Conservation (phyloP, 2,888 invertebrate species). For the Standfussiana lucernea region DNA sequence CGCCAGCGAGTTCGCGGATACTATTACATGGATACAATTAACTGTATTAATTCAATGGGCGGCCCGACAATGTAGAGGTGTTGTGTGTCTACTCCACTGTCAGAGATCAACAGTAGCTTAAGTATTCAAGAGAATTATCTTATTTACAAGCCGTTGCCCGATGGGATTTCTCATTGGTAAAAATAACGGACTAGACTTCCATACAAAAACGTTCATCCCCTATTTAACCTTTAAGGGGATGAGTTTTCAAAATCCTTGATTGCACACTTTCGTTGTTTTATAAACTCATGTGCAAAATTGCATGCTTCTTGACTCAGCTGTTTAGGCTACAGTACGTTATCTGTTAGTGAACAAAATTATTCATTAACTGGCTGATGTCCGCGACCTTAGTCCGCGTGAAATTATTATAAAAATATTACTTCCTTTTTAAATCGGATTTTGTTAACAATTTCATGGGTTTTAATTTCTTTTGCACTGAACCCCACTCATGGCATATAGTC, state of each 20-base stretch:
- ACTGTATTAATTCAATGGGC: slow-evolving; percentile 63
- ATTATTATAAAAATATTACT: too few relatives aligned
- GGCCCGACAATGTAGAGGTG: slow-evolving; percentile 55
- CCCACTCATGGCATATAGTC: too few relatives aligned
- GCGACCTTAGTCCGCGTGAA: too few relatives aligned
- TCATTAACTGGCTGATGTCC: not conserved
- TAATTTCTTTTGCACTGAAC: too few relatives aligned
- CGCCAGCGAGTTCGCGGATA: slow-evolving; percentile 38
- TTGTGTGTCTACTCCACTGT: slow-evolving; percentile 36
- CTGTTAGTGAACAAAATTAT: not conserved
- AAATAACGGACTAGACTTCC: not conserved
- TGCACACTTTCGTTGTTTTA: too few relatives aligned
- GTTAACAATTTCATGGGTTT: too few relatives aligned
- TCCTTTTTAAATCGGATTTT: too few relatives aligned
- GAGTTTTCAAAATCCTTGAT: not conserved
- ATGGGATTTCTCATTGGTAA: not conserved
- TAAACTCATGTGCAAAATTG: not conserved
- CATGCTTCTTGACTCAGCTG: not conserved
- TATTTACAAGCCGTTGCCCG: not conserved
- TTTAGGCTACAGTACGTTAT: not conserved
- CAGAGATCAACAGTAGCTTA: slow-evolving; percentile 30
- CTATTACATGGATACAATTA: slow-evolving; percentile 62
- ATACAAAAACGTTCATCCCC: not conserved
- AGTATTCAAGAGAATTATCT: slow-evolving; percentile 10
- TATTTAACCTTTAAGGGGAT: not conserved